A percentile compares a stretch with the other conserved stretches of the same genome.
Conservation (phyloP, 2,113 vertebrate species). For the Bagarius yarrelli region DNA sequence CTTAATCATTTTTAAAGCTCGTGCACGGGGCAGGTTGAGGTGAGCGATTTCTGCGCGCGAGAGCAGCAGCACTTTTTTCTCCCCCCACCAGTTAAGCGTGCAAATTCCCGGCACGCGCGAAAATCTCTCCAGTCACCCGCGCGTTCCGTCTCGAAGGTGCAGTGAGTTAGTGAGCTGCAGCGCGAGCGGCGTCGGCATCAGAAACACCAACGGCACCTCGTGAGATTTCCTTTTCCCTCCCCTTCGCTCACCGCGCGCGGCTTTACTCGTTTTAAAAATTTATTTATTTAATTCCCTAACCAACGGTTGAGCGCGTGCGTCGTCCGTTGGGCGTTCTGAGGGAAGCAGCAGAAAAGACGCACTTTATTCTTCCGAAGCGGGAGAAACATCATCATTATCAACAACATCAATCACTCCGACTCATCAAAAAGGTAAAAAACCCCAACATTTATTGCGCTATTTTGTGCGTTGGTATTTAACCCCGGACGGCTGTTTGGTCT, state of each 20-base stretch:
- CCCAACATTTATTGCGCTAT: neutral
- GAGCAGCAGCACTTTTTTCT: neutral
- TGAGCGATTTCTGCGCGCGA: neutral
- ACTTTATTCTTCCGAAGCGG: neutral
- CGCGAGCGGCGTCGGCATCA: neutral
- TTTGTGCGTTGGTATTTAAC: neutral
- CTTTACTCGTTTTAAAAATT: neutral
- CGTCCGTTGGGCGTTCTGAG: neutral
- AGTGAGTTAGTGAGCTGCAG: neutral
- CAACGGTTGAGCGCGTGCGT: conserved; percentile 8
- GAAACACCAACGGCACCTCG: neutral
- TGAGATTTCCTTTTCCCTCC: neutral
- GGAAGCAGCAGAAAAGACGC: neutral
- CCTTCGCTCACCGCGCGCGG: neutral
- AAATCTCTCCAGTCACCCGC: neutral
- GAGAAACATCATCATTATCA: neutral
- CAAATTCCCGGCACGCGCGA: conserved; percentile 5
- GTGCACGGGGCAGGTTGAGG: neutral
- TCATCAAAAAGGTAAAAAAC: conserved; percentile 11
- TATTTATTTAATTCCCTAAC: neutral
- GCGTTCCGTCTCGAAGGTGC: neutral
- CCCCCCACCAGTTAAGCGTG: neutral
- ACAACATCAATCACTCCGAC: neutral
- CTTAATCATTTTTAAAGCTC: neutral
- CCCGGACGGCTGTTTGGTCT: neutral